Evolutionary conservation across 2,888 invertebrate species (phyloP).

Genomic region (Nineta flava): DNA sequence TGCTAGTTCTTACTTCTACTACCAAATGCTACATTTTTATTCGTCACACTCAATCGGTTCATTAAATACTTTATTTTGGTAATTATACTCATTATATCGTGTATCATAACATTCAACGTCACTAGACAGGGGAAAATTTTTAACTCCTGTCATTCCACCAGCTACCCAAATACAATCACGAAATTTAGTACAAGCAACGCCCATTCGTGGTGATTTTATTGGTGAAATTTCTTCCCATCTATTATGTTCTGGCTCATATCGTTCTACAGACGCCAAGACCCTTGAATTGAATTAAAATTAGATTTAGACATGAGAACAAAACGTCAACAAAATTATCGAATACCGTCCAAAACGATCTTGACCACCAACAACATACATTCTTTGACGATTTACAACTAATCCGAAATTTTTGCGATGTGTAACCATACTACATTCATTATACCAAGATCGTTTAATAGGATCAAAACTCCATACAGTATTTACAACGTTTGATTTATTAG

Average conservation of each 20-base stretch:
- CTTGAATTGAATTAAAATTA: slow-evolving; percentile 21
- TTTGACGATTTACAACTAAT: slow-evolving; percentile 44
- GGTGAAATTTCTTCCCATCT: slow-evolving; percentile 41
- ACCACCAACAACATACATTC: slow-evolving; percentile 56
- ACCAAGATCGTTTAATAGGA: slow-evolving; percentile 45
- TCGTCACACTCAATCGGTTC: no score
- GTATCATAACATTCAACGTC: slow-evolving; percentile 49
- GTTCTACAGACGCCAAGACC: slow-evolving; percentile 43
- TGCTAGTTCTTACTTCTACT: no score
- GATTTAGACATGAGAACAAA: not conserved
- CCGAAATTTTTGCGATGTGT: slow-evolving; percentile 51
- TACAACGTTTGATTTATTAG: slow-evolving; percentile 38
- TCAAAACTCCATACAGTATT: slow-evolving; percentile 55
- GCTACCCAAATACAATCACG: slow-evolving; percentile 55
- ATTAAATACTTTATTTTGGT: not conserved
- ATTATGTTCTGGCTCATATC: slow-evolving; percentile 37
- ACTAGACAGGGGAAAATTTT: slow-evolving; percentile 36
- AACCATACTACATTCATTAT: slow-evolving; percentile 40
- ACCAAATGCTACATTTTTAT: no score
- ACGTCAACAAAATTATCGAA: not conserved
- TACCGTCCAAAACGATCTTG: slow-evolving; percentile 41
- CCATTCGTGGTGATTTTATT: slow-evolving; percentile 42
- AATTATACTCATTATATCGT: slow-evolving; percentile 35
- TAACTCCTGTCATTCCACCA: slow-evolving; percentile 49
- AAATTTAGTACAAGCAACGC: slow-evolving; percentile 42